phyloP scores from a whole-genome alignment of 2,888 invertebrate species.

The Lepeophtheirus nordmannii region DNA sequence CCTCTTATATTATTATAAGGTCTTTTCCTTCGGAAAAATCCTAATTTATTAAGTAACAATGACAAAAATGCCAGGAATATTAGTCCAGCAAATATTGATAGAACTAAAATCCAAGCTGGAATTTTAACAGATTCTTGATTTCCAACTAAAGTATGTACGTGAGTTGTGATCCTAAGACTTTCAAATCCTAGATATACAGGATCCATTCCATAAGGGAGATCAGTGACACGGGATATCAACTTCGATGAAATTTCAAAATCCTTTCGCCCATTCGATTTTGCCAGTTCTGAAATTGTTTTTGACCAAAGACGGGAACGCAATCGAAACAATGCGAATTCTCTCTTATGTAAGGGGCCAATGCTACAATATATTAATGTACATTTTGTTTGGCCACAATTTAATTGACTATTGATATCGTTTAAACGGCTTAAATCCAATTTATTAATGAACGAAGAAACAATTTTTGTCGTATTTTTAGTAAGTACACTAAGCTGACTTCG shows the following conservation, averaged over 20 bases:
- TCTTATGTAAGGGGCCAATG: conserved; percentile 26
- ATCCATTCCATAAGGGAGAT: conserved; percentile 52
- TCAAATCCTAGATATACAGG: conserved; percentile 46
- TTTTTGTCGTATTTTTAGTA: too few relatives aligned
- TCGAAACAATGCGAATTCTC: background rate
- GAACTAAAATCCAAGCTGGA: conserved; percentile 67
- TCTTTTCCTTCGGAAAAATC: conserved; percentile 26
- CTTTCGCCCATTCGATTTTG: conserved; percentile 30
- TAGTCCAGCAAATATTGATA: conserved; percentile 66
- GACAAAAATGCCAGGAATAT: conserved; percentile 59
- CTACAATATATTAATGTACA: conserved; percentile 18
- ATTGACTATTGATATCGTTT: conserved; percentile 1
- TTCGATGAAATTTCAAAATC: conserved; percentile 57
- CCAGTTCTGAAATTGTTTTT: conserved; percentile 30
- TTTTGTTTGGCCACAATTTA: background rate
- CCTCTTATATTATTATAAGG: background rate
- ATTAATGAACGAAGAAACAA: too few relatives aligned
- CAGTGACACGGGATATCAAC: conserved; percentile 52
- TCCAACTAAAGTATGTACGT: conserved; percentile 36
- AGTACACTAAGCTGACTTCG: too few relatives aligned
- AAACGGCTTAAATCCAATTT: too few relatives aligned
- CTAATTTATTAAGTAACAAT: conserved; percentile 62
- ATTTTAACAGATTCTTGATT: conserved; percentile 37
- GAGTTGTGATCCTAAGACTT: conserved; percentile 54
- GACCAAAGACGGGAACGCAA: background rate